Percentiles rank a stretch among this genome's conserved stretches.
phyloP scores from a whole-genome alignment of 2,888 invertebrate genomes.

The Andricus quercusramuli region DNA sequence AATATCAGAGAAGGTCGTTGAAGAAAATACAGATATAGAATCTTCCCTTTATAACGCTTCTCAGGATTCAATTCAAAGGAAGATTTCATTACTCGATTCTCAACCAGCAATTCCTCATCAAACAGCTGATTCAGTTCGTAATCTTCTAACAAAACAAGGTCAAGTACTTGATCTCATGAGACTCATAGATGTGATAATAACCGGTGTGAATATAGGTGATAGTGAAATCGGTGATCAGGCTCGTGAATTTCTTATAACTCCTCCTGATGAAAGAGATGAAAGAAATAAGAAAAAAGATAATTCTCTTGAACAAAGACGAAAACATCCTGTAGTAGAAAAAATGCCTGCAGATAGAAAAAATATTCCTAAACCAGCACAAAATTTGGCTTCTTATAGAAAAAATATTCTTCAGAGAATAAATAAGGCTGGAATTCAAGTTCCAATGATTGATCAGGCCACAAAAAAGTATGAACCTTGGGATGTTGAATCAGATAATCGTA shows the following conservation, averaged over 20 bases:
- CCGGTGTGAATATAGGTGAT: not conserved
- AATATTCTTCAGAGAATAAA: not conserved
- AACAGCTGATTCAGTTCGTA: not conserved
- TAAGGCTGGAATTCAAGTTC: too few relatives aligned
- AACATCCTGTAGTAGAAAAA: not conserved
- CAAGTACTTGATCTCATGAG: not conserved
- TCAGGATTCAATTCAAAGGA: not conserved
- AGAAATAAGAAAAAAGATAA: not conserved
- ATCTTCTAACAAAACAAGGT: not conserved
- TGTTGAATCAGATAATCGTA: not conserved
- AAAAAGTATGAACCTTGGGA: not conserved
- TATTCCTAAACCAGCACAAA: not conserved
- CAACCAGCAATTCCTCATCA: not conserved
- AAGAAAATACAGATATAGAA: not conserved
- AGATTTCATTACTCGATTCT: not conserved
- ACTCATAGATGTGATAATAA: not conserved
- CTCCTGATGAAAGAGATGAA: not conserved
- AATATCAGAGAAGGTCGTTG: not conserved
- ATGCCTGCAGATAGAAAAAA: not conserved
- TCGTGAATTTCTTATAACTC: not conserved
- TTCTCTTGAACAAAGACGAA: too few relatives aligned
- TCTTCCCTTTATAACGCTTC: not conserved
- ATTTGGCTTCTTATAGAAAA: not conserved
- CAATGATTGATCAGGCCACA: too few relatives aligned
- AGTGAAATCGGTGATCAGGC: not conserved